These are phyloP conservation scores for Lota lota DNA, from an alignment of 2,113 vertebrate genomes.

Conservation along the genomic window DNA sequence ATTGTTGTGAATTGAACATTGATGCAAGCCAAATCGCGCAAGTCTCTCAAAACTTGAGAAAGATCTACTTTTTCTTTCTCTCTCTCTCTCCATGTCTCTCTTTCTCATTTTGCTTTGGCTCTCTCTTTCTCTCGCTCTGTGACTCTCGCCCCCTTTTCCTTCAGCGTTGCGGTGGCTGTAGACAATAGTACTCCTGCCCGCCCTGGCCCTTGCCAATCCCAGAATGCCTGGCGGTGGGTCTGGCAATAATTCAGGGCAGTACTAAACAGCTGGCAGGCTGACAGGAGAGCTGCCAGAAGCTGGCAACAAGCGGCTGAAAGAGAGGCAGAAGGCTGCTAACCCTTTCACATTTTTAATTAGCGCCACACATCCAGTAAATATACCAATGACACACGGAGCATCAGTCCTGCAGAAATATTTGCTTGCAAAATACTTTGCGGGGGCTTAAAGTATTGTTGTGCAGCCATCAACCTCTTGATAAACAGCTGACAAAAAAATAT, in stretches of 20 bases:
- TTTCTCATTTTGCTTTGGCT: constrained; percentile 1
- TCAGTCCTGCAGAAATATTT: constrained; percentile 80
- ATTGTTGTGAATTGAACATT: too few relatives aligned
- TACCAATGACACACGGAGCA: constrained; percentile 88
- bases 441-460: constrained; percentile 31
- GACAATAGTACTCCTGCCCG: constrained; percentile 61
- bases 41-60: too few relatives aligned
- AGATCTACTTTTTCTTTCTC: too few relatives aligned
- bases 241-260: constrained; percentile 93
- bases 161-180: constrained; percentile 34
- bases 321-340: constrained; percentile 94
- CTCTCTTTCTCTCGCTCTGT: constrained; percentile 13
- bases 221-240: constrained; percentile 82
- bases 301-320: constrained; percentile 88
- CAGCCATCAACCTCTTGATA: too few relatives aligned
- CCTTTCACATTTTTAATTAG: constrained; percentile 99
- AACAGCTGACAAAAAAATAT: too few relatives aligned
- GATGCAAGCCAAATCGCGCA: too few relatives aligned
- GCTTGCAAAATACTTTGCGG: constrained; percentile 72
- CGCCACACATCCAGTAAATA: constrained; percentile 98
- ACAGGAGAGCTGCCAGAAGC: constrained; percentile 95
- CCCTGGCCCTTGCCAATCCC: constrained; percentile 71
- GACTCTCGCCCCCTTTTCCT: constrained; percentile 22
- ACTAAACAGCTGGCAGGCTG: constrained; percentile 96
- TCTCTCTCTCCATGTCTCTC: too few relatives aligned